These are phyloP conservation scores for Apodemia duryi DNA, from an alignment of 2,888 invertebrate species.

Conservation along the genomic window DNA sequence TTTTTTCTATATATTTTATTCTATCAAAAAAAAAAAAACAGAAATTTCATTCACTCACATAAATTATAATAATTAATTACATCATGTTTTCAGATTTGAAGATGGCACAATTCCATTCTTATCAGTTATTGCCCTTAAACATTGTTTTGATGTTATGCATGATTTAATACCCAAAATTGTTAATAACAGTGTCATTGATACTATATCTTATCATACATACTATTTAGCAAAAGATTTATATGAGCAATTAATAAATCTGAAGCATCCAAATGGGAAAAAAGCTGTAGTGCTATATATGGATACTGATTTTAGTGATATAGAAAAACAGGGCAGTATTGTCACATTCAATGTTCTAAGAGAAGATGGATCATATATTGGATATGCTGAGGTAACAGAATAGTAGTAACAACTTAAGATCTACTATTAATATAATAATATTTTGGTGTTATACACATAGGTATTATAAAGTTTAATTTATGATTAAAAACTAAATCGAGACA, in stretches of 20 bases:
- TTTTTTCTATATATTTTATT: too few relatives aligned
- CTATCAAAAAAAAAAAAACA: too few relatives aligned
- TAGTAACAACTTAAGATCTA: too few relatives aligned
- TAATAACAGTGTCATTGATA: slow-evolving; percentile 72
- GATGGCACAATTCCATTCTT: slow-evolving; percentile 95
- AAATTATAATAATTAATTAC: not conserved
- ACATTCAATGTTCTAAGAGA: slow-evolving; percentile 91
- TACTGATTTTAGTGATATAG: slow-evolving; percentile 80
- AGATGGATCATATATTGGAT: slow-evolving; percentile 91
- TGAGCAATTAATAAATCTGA: slow-evolving; percentile 78
- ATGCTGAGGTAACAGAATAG: slow-evolving; percentile 83
- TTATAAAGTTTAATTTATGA: too few relatives aligned
- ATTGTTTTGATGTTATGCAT: slow-evolving; percentile 89
- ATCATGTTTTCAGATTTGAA: slow-evolving; percentile 85
- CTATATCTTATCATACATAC: slow-evolving; percentile 87
- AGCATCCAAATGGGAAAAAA: slow-evolving; percentile 85
- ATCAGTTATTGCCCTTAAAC: slow-evolving; percentile 88
- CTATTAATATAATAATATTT: too few relatives aligned
- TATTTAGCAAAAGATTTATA: slow-evolving; percentile 86
- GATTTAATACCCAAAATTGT: slow-evolving; percentile 79
- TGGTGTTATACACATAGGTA: too few relatives aligned
- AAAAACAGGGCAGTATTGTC: slow-evolving; percentile 90
- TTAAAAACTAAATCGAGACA: too few relatives aligned
- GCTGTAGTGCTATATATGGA: slow-evolving; percentile 87
- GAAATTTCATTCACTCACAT: too few relatives aligned